Evolutionary conservation across 2,888 invertebrate species (phyloP), one percentile per base, ranked within the genome.

Genomic region (Strigamia transsilvanica): DNA sequence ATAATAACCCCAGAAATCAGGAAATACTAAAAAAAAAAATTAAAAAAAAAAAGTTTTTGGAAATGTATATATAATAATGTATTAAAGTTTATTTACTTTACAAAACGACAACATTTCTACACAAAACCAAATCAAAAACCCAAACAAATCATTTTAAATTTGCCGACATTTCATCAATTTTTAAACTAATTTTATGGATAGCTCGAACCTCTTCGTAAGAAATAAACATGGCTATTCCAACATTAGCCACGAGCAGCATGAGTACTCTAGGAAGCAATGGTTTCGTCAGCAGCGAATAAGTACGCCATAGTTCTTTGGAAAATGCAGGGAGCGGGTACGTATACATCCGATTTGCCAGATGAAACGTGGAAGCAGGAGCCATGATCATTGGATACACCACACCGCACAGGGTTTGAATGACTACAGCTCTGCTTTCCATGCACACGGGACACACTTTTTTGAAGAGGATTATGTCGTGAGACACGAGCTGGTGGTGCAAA

Each of bases 401-500:
- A n/a, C 84, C 84, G 32, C 38, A 66, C 9, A 41, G 10, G 7
- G 21, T n/a, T 38, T 82, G 82, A 21, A 83, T 18, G 5, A 66
- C 34, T 3, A 66, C 78, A 10, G 83, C 56, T 51, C 83, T 61
- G 3, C 32, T 78, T 51, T 81, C 82, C 23, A 84, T 23, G 51
- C 84, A 84, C 1, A 79, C 32, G 13, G 80, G 46, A 38, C 84
- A 84, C 42, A 34, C 18, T 21, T n/a, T 66, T n/a, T 83, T 73
- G 7, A 21, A 41, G 23, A 83, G 34, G 13, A 83, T 6, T 46
- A 83, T 41, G n/a, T 83, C 77, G 51, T 38, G 41, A 12, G 82
- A 80, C 13, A 82, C 77, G 27, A 73, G 32, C 34, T 32, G 27
- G 10, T 41, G 34, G 32, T 93, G 93, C 83, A 89, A 87, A 5